These are phyloP conservation scores for Laticauda colubrina DNA, from an alignment of 2,113 vertebrate species.

Conservation along the genomic window DNA sequence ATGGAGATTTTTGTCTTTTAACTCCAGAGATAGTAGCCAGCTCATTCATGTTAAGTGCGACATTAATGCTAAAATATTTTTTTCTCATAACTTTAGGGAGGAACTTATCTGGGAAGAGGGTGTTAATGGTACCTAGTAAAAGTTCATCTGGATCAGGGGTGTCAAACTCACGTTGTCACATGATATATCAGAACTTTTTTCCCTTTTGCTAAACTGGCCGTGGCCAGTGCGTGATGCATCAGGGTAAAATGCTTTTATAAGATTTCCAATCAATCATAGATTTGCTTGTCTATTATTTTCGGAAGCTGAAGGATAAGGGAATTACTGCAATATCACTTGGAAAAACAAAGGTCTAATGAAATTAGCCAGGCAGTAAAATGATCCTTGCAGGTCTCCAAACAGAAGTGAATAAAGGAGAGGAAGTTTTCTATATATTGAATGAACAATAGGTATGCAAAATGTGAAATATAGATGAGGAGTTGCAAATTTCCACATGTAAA, in stretches of 20 bases:
- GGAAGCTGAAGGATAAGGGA: not conserved
- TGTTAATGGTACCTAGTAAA: not conserved
- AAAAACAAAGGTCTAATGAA: not conserved
- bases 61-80: not conserved
- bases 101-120: not conserved
- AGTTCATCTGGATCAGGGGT: not conserved
- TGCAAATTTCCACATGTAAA: not conserved
- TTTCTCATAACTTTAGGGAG: not conserved
- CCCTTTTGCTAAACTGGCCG: no score
- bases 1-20: conserved; percentile 19
- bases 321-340: not conserved
- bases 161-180: no score
- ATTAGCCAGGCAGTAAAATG: not conserved
- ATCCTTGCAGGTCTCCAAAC: not conserved
- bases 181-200: no score
- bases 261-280: not conserved
- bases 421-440: not conserved
- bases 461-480: not conserved
- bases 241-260: conserved; percentile 5
- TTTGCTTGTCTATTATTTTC: not conserved
- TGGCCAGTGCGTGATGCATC: no score
- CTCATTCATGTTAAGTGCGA: not conserved
- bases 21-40: conserved; percentile 4
- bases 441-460: not conserved
- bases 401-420: not conserved